phyloP scores from a whole-genome alignment of 1,140 invertebrate species.

The Euschistus heros region DNA sequence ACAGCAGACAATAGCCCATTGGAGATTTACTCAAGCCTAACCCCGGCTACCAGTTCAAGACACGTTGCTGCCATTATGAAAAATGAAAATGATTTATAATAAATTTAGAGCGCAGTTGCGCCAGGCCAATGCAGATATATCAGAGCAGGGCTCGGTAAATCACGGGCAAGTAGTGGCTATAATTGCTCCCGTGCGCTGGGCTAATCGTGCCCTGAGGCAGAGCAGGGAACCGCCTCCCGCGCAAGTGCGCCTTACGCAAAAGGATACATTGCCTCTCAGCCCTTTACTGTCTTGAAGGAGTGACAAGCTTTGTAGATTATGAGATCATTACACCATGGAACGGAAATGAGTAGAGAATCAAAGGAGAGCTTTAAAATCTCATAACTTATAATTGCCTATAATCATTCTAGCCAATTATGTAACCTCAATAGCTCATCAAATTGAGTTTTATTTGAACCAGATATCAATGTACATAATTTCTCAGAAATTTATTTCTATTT shows the following conservation, averaged over 20 bases:
- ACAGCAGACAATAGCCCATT: too few species aligned
- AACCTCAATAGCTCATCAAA: too few species aligned
- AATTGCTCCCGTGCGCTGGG: slow-evolving; percentile 2
- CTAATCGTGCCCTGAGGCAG: slow-evolving; percentile 1
- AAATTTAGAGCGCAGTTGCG: not conserved
- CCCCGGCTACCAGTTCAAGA: slow-evolving; percentile 6
- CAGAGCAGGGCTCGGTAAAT: slow-evolving; percentile 6
- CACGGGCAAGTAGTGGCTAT: not conserved
- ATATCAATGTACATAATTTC: too few species aligned
- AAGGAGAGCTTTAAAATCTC: too few species aligned
- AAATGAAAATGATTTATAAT: slow-evolving; percentile 10
- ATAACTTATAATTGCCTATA: too few species aligned
- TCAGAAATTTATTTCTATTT: too few species aligned
- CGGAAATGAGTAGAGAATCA: too few species aligned
- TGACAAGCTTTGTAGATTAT: not conserved
- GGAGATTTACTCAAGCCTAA: not conserved
- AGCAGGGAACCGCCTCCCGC: not conserved
- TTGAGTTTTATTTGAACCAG: too few species aligned
- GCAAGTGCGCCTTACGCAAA: slow-evolving; percentile 7
- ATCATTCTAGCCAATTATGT: too few species aligned
- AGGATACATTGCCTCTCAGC: not conserved
- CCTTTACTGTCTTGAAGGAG: not conserved
- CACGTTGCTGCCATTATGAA: slow-evolving; percentile 5
- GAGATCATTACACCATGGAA: too few species aligned
- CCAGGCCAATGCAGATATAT: not conserved